These are phyloP conservation scores for Meteorus colon DNA, from an alignment of 2,888 invertebrate species.

Conservation along the genomic window DNA sequence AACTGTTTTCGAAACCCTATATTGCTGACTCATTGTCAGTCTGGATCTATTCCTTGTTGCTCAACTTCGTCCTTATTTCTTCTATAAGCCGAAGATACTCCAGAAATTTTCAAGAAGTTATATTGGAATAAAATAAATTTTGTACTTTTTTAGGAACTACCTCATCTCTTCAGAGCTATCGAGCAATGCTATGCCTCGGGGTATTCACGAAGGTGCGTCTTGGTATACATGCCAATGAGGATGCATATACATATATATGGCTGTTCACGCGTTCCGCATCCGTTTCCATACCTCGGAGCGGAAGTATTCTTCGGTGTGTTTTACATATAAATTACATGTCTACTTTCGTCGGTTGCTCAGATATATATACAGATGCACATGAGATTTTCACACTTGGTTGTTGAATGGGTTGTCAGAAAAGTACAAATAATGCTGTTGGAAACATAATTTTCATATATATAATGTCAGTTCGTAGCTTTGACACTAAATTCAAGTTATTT, in stretches of 20 bases:
- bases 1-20: too few species aligned
- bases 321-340: slow-evolving; percentile 57
- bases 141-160: too few species aligned
- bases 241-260: slow-evolving; percentile 57
- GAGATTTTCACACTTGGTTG: background rate
- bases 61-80: too few species aligned
- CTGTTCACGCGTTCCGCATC: slow-evolving; percentile 64
- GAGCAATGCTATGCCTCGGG: background rate
- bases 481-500: background rate
- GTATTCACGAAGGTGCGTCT: background rate
- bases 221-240: slow-evolving; percentile 13
- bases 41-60: too few species aligned
- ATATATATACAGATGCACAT: background rate
- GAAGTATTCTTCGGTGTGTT: slow-evolving; percentile 61
- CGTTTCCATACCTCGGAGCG: slow-evolving; percentile 59
- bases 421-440: background rate
- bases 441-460: background rate
- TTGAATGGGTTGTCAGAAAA: background rate
- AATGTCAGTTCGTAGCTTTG: background rate
- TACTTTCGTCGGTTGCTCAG: slow-evolving; percentile 19
- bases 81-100: too few species aligned
- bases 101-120: too few species aligned
- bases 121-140: too few species aligned
- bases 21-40: too few species aligned
- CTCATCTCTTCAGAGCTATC: too few species aligned